Evolutionary conservation across 2,113 vertebrate species (phyloP).

Genomic region (Elephantulus edwardii): DNA sequence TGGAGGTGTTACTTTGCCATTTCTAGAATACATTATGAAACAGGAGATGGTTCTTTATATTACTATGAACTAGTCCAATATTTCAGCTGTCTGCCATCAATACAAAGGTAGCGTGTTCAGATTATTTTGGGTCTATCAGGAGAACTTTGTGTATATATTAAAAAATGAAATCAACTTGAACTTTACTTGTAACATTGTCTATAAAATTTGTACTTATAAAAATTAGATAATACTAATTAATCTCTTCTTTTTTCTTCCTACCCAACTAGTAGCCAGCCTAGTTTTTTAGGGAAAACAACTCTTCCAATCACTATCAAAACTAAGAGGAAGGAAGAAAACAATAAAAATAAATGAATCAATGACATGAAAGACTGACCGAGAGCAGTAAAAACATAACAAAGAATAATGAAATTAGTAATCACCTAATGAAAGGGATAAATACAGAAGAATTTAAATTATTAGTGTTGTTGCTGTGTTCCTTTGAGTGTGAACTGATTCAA

Average conservation of each 20-base stretch:
- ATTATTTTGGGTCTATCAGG: background rate
- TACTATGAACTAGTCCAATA: background rate
- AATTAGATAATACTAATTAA: constrained; percentile 16
- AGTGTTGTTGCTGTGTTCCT: too few species aligned
- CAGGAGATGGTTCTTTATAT: background rate
- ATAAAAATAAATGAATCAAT: constrained; percentile 4
- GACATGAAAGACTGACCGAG: background rate
- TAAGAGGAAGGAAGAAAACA: background rate
- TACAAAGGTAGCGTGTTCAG: background rate
- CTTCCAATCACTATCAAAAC: background rate
- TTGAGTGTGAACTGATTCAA: too few species aligned
- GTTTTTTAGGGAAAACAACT: background rate
- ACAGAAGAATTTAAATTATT: too few species aligned
- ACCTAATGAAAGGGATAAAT: background rate
- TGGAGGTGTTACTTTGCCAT: background rate
- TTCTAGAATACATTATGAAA: background rate
- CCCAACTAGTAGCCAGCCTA: constrained; percentile 15
- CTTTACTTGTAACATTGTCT: background rate
- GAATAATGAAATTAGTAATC: background rate
- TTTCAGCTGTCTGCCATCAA: background rate
- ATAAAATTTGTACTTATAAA: background rate
- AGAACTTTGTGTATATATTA: background rate
- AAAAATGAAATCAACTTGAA: constrained; percentile 5
- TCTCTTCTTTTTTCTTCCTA: background rate
- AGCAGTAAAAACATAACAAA: background rate